Conservation (phyloP, 2,888 invertebrate species). For the Camponotus fellah region DNA sequence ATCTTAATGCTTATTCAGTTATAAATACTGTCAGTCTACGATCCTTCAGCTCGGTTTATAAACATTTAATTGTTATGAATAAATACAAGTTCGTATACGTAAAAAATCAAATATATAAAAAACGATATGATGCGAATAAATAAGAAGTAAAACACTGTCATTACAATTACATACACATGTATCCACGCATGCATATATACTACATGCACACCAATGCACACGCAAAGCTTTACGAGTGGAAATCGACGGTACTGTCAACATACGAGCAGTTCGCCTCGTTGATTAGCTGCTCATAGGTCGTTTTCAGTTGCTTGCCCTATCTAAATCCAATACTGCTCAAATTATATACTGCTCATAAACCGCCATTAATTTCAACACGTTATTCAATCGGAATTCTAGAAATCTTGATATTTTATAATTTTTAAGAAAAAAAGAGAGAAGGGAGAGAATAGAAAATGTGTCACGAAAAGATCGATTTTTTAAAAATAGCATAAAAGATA, state of each 20-base stretch:
- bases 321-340: slow-evolving; percentile 76
- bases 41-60: background rate
- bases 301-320: slow-evolving; percentile 73
- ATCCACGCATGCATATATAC: slow-evolving; percentile 51
- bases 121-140: slow-evolving; percentile 23
- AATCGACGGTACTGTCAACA: slow-evolving; percentile 79
- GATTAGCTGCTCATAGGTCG: slow-evolving; percentile 80
- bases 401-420: slow-evolving; percentile 8
- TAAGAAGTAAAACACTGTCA: slow-evolving; percentile 61
- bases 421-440: background rate
- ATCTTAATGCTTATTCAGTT: background rate
- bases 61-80: slow-evolving; percentile 11
- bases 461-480: background rate
- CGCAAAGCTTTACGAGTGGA: slow-evolving; percentile 70
- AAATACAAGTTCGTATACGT: slow-evolving; percentile 16
- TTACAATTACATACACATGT: slow-evolving; percentile 63
- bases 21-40: background rate
- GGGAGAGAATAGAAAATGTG: background rate
- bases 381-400: slow-evolving; percentile 7
- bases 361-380: slow-evolving; percentile 74
- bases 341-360: slow-evolving; percentile 60
- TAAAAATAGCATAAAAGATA: background rate
- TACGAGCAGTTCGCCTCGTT: slow-evolving; percentile 75
- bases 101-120: slow-evolving; percentile 44
- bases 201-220: slow-evolving; percentile 60